Base-by-base conservation (phyloP, 2,888 invertebrate genomes). In the Odontocerum albicorne region DNA sequence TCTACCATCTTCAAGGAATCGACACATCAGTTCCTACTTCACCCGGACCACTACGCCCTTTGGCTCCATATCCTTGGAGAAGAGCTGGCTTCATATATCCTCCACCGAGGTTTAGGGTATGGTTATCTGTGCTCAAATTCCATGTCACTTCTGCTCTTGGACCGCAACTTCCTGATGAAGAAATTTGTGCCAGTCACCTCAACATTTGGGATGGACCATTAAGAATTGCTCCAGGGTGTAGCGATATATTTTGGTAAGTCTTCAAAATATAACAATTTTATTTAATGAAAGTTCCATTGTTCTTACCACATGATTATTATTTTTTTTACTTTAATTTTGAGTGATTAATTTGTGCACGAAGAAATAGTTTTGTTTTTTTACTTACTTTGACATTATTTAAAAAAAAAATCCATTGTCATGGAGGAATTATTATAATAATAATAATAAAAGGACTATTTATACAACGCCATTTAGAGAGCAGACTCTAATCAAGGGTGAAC, bases 151-250 rank as follows among this genome's bases (percentile, higher is more conserved):
- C 82, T 51, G 75, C 81, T 45, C 72, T 81, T 59, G 82, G 82
- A 66, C 82, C 85, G 4, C 81, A 85, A 64, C 81, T 85, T 62
- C 82, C 83, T 2, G 82, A 82, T 64, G 86, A 87, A 66, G 87
- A 88, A 69, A 86, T 90, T 63, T 92, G 92, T 69, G 84, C 87
- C 35, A 90, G 90, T 60, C 88, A 90, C 74, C 75, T 92, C 64
- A 88, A 90, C 73, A 85, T 92, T 63, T 92, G 92, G 92, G 92
- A 92, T 68, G 92, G 92, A 2, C 88, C 89, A 42, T 77, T 90
- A 65, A 82, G 88, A 65, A 84, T 86, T 65, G 86, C 88, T 16
- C 86, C 86, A 13, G 81, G 83, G 22, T 90, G 90, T 73, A 89
- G 88, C 67, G 90, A 90, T 73, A 80, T 90, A 63, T 86, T 87